Base-by-base conservation (phyloP, 2,113 vertebrate genomes). In the Rana temporaria region DNA sequence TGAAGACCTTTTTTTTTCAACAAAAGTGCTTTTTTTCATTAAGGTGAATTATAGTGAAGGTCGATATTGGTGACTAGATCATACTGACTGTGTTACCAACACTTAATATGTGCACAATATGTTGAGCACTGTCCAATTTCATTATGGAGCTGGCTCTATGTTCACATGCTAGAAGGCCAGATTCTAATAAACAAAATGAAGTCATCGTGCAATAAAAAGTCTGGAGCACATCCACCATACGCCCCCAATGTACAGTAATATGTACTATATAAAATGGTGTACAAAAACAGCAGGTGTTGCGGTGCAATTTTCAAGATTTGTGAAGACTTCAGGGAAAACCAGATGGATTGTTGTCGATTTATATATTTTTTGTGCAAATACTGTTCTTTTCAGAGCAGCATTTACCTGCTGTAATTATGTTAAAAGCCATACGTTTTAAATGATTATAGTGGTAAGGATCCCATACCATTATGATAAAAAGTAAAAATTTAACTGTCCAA, bases 181-280 rank as follows among this genome's bases (percentile, higher is more conserved):
- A 38, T 55, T 73, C 71, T 59, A 34, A n/a, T 73, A 59, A 73
- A 32, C 26, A 22, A 38, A 42, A 18, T 12, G 4, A n/a, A 55
- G 30, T 71, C 53, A 20, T 75, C 72, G 11, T 22, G 30, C 56
- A 9, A 62, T 75, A 75, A 75, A 75, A 20, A 34, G 53, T 26
- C 57, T 73, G 53, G 32, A 75, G 56, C n/a, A 14, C 30, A 42
- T 75, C 59, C 14, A 15, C 70, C 7, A n/a, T 16, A 30, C 53
- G 53, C 72, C 56, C 72, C 72, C 57, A 57, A 75, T 75, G 72
- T 75, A 75, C 57, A 60, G 72, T 75, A 74, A 74, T 26, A 30
- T 16, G 55, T 15, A 30, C 55, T 16, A 12, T 60, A 75, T 75
- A 75, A 38, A 48, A 42, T 62, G 59, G 56, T 75, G 72, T 75